Evolutionary conservation across 1,140 invertebrate genomes (phyloP).

Genomic region (Drosophila bipectinata): DNA sequence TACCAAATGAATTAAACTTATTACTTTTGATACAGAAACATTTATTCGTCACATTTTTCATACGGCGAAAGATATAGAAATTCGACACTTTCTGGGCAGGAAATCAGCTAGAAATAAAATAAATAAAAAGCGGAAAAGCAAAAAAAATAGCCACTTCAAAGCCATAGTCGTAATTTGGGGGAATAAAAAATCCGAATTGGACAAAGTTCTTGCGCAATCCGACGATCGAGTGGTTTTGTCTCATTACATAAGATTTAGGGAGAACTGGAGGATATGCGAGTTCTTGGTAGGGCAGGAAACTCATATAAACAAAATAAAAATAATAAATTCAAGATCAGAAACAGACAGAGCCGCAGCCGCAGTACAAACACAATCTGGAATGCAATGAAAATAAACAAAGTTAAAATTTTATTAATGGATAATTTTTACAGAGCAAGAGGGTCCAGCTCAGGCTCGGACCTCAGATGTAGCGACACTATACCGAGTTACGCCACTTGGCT

Average conservation of each 20-base stretch:
- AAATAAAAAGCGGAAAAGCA: slow-evolving; percentile 52
- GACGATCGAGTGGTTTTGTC: slow-evolving; percentile 35
- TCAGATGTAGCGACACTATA: slow-evolving; percentile 39
- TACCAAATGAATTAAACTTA: not conserved
- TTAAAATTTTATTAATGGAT: slow-evolving; percentile 35
- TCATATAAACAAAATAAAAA: slow-evolving; percentile 39
- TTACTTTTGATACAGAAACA: slow-evolving; percentile 6
- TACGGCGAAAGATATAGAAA: slow-evolving; percentile 51
- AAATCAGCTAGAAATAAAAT: slow-evolving; percentile 49
- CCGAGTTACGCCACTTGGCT: slow-evolving; percentile 64
- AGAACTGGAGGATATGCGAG: slow-evolving; percentile 4
- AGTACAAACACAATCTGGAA: slow-evolving; percentile 8
- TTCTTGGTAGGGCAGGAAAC: slow-evolving; percentile 71
- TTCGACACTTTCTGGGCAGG: slow-evolving; percentile 68
- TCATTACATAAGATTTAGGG: slow-evolving; percentile 58
- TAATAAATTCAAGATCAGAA: slow-evolving; percentile 29
- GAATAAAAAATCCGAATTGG: slow-evolving; percentile 41
- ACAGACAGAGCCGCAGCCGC: slow-evolving; percentile 4
- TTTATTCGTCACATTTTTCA: slow-evolving; percentile 34
- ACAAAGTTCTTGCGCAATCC: slow-evolving; percentile 67
- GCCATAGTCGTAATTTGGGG: slow-evolving; percentile 15
- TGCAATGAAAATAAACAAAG: slow-evolving; percentile 64
- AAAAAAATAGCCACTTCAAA: slow-evolving; percentile 71
- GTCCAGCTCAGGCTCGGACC: not conserved
- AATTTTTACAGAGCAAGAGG: slow-evolving; percentile 11